Evolutionary conservation across 1,140 invertebrate species (phyloP).

Genomic region (Muscidifurax raptorellus): DNA sequence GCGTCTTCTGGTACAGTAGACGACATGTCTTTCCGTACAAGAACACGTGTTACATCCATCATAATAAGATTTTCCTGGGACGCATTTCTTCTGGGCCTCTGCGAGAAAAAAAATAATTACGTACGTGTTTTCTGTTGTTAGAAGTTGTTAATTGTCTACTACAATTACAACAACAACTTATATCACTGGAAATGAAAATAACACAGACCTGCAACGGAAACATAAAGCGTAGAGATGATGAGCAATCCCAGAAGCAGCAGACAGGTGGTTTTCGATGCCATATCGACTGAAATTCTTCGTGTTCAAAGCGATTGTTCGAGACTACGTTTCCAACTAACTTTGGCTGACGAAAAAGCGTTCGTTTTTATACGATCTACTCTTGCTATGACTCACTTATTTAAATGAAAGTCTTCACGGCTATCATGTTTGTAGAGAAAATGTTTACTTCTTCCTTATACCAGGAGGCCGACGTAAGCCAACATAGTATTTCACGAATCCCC

Average conservation of each 20-base stretch:
- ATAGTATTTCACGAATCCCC: not conserved
- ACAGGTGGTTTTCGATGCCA: not conserved
- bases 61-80: not conserved
- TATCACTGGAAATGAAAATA: not conserved
- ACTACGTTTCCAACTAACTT: no score
- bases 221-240: not conserved
- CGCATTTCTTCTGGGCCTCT: not conserved
- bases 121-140: not conserved
- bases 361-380: not conserved
- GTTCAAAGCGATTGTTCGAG: no score
- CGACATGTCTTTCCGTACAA: not conserved
- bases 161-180: not conserved
- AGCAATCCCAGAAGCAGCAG: not conserved
- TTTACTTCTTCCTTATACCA: not conserved
- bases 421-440: conserved; percentile 3
- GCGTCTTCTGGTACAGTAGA: not conserved
- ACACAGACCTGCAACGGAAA: not conserved
- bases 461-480: not conserved
- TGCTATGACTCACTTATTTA: not conserved
- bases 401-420: not conserved
- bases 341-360: not conserved
- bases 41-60: not conserved
- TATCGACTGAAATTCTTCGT: not conserved
- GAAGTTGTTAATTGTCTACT: not conserved
- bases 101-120: not conserved